Percentiles rank a stretch among this genome's conserved stretches.
phyloP scores from a whole-genome alignment of 2,797 vertebrate species.

The Molossus molossus region DNA sequence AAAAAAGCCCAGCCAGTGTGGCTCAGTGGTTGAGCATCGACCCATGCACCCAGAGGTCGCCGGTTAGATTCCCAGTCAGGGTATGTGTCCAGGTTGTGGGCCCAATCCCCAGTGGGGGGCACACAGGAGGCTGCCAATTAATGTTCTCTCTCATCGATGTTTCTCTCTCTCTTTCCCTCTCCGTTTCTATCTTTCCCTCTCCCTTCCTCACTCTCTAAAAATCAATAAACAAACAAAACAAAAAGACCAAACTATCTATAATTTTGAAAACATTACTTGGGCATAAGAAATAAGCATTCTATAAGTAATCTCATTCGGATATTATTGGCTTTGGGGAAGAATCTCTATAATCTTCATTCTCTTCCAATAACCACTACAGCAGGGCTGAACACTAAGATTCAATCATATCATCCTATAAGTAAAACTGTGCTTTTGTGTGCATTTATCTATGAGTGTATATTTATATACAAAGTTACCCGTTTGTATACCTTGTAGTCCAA shows the following conservation, averaged over 20 bases:
- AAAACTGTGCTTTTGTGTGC: neutral
- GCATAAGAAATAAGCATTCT: neutral
- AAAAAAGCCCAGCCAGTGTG: no score
- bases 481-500: constrained; percentile 88
- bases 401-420: neutral
- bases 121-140: no score
- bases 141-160: no score
- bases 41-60: no score
- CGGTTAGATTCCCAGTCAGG: no score
- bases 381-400: neutral
- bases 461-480: neutral
- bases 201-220: no score
- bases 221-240: neutral
- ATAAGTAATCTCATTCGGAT: neutral
- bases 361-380: neutral
- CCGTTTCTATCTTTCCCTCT: no score
- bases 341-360: constrained; percentile 2
- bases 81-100: no score
- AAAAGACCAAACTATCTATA: neutral
- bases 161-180: no score
- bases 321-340: neutral
- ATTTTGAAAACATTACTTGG: neutral
- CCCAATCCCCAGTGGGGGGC: no score
- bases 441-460: no score
- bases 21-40: no score